Evolutionary conservation across 2,113 vertebrate species (phyloP).

Genomic region (Mustela nigripes): DNA sequence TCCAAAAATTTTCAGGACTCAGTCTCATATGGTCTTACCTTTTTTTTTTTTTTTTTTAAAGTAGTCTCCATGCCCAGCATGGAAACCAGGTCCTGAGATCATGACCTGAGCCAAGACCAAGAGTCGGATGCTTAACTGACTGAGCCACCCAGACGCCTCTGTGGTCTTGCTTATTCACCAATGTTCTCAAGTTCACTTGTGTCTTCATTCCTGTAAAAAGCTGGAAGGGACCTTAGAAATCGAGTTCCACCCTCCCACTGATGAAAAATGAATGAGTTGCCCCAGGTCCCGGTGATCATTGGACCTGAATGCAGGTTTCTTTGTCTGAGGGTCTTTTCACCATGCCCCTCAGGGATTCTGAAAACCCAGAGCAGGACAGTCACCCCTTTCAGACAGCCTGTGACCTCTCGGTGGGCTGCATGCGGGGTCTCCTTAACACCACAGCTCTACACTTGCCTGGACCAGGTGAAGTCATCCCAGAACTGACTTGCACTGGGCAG

Average conservation of each 20-base stretch:
- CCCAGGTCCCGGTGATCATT: not conserved
- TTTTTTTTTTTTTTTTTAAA: not conserved
- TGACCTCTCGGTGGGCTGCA: not conserved
- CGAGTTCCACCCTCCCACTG: not conserved
- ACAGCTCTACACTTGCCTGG: not conserved
- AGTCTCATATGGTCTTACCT: not conserved
- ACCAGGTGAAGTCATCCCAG: not conserved
- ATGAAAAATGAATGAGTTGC: not conserved
- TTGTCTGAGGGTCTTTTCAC: not conserved
- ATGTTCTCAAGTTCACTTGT: not conserved
- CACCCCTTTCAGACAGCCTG: not conserved
- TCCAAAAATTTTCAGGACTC: not conserved
- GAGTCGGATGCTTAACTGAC: not conserved
- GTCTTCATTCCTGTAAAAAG: constrained; percentile 30
- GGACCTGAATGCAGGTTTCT: not conserved
- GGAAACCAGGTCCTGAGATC: not conserved
- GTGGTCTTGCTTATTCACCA: not conserved
- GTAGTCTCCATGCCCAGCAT: not conserved
- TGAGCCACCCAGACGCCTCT: not conserved
- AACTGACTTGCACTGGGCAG: not conserved
- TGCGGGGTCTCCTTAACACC: not conserved
- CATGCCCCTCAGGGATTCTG: not conserved
- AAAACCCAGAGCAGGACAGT: not conserved
- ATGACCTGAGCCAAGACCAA: not conserved
- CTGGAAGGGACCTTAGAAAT: not conserved